Base-by-base conservation (phyloP, 30 jellyfish, hydroid and myxozoan genomes). In the Aurelia sp. region DNA sequence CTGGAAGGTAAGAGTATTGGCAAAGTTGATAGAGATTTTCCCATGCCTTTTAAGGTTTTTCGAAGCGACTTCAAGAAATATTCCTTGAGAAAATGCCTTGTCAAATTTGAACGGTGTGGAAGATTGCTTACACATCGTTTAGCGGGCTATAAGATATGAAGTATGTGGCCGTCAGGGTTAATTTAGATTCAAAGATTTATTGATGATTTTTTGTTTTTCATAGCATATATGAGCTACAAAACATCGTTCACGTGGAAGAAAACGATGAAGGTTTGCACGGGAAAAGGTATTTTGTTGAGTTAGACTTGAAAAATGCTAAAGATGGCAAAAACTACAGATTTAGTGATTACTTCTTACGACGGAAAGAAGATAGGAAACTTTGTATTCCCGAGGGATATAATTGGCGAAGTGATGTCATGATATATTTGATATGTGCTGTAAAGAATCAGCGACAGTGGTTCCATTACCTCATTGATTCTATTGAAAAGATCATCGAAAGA, bases 391-490 rank as follows among this genome's bases (percentile, higher is more conserved):
- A 68, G 4, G 98, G 96, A 5, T 83, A 90, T 65, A 18, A 73
- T 62, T 96, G 99, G 99, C 63, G 76, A 2, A 48, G 66, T 72
- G 72, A 84, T 15, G 93, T 72, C 7, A 63, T 4, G 21, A 88
- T 90, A 3, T 90, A 90, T 67, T 58, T 96, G 66, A 52, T 96
- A 35, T 85, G 97, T 8, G 93, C 97, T 30, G 79, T 90, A n/a
- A 90, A 96, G 80, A 87, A 90, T 66, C 99, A 96, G 80, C 38
- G 90, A 30, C 82, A 83, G 53, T 96, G 99, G 99, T 65, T 96
- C 11, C 88, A 59, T 22, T 87, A 41, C 61, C 74, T 96, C 68
- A 63, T 96, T 15, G 63, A 90, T 4, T 65, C 90, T 3, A 27
- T 96, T 17, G 91, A 86, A 64, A 88, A 63, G 21, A 22, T 96